These are phyloP conservation scores for Rhinichthys osculus DNA, from an alignment of 2,797 vertebrate genomes.

Conservation along the genomic window DNA sequence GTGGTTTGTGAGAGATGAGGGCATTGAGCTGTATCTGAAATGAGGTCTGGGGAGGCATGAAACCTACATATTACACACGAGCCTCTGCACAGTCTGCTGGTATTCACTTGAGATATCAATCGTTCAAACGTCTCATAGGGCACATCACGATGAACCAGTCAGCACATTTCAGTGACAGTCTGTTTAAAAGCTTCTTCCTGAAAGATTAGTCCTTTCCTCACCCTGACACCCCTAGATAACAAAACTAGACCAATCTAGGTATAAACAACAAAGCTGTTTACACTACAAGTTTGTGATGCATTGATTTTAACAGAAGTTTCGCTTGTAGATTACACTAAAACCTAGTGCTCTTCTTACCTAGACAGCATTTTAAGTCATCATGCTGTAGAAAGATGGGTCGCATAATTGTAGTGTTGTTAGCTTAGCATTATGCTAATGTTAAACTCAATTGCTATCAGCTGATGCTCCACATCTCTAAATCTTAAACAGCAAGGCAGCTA, in stretches of 20 bases:
- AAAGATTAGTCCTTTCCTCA: conserved; percentile 17
- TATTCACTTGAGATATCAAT: conserved; percentile 39
- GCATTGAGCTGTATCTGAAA: conserved; percentile 14
- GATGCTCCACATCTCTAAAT: neutral
- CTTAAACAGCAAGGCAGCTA: neutral
- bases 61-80: conserved; percentile 43
- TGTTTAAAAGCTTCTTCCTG: neutral
- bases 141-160: conserved; percentile 15
- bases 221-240: conserved; percentile 13
- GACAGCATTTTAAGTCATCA: neutral
- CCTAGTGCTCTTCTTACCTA: neutral
- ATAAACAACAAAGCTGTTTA: neutral
- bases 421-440: conserved; percentile 4
- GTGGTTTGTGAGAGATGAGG: conserved; percentile 16
- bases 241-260: neutral
- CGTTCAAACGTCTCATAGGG: conserved; percentile 37
- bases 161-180: conserved; percentile 20
- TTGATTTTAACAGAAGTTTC: neutral
- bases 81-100: conserved; percentile 28
- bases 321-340: neutral
- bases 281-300: neutral
- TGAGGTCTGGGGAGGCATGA: conserved; percentile 35
- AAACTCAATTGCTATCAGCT: neutral
- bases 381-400: neutral
- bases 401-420: neutral